Percentiles rank a stretch among this genome's conserved stretches.
Evolutionary conservation across 2,888 invertebrate species (phyloP).

Genomic region (Globia sparganii): DNA sequence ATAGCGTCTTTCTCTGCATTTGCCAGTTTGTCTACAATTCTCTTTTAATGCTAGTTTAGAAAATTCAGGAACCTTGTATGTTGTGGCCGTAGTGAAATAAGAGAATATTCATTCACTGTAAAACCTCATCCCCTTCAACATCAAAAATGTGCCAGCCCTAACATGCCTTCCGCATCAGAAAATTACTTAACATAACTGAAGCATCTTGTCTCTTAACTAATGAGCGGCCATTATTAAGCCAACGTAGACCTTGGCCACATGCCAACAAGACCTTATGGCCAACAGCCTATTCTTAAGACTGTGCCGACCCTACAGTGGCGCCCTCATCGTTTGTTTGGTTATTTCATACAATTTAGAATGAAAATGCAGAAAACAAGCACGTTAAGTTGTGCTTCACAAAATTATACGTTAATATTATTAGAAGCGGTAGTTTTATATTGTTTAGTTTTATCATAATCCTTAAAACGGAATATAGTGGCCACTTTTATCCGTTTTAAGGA

Average conservation of each 20-base stretch:
- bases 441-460: no score
- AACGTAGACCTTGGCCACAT: constrained; percentile 27
- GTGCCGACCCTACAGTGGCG: no score
- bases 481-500: no score
- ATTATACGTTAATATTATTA: no score
- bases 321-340: no score
- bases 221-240: constrained; percentile 46
- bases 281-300: constrained; percentile 13
- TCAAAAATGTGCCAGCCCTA: constrained; percentile 9
- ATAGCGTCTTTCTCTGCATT: not conserved
- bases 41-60: not conserved
- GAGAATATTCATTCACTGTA: not conserved
- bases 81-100: not conserved
- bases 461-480: no score
- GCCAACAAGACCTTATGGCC: constrained; percentile 36
- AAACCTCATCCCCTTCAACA: not conserved
- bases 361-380: no score
- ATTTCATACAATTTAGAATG: no score
- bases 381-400: no score
- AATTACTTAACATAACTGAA: constrained; percentile 40
- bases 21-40: not conserved
- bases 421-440: no score
- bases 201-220: constrained; percentile 46
- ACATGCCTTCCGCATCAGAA: constrained; percentile 32
- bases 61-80: no score